Base-by-base conservation (phyloP, 64 coral and sea anemone species). In the Pocillopora verrucosa region DNA sequence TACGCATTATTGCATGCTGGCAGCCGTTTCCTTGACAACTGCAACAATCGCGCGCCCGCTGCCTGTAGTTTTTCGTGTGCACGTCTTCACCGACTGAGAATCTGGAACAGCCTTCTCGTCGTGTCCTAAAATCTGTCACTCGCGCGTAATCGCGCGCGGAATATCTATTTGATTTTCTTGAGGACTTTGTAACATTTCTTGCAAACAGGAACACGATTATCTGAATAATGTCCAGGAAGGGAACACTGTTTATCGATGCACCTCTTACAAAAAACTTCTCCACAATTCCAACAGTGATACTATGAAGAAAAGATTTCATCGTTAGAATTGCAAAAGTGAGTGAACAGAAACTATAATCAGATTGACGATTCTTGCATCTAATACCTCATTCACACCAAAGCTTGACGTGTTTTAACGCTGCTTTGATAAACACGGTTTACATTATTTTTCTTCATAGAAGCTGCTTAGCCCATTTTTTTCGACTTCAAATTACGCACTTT, bases 211-310 rank as follows among this genome's bases (percentile, higher is more conserved):
- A 98, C 96, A 36, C 84, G 85, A 86, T 98, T 98, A 77, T 98
- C 96, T n/a, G 96, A 98, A 79, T 98, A 98, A 79, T 98, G 96
- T 61, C 92, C 93, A 35, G 96, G 96, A 72, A 98, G 89, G 6
- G 96, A 88, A 19, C 93, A 95, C 38, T 98, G 96, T 69, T 93
- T 95, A 34, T 90, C 94, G 25, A 95, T 95, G 56, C 96, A 98
- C 51, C 93, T 82, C 20, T 92, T 91, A 87, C 96, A 98, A 72
- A 98, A 98, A 77, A 98, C 96, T 82, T 98, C 87, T 16, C 96
- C 96, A 80, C 96, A 98, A 59, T 98, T 98, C 93, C 96, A 98
- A 72, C 96, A 98, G 63, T 98, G 96, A 34, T 98, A 98, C 96
- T 98, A 77, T 56, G 26, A 14, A 19, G 15, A 36, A 60, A 78